Conservation (phyloP, 1,140 invertebrate species). For the Brachionus plicatilis region DNA sequence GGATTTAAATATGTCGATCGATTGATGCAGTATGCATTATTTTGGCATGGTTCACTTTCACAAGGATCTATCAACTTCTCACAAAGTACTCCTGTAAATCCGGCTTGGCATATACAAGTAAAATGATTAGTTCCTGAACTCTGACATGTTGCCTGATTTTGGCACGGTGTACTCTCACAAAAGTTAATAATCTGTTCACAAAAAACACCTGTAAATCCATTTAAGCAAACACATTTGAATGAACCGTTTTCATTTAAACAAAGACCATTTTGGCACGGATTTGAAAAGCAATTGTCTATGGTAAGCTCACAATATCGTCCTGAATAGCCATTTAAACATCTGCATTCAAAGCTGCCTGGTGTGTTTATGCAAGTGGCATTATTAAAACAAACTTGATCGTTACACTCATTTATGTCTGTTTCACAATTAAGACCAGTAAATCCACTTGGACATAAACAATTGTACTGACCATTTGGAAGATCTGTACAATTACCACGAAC, state of each 20-base stretch:
- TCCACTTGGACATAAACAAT: constrained; percentile 51
- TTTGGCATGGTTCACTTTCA: constrained; percentile 64
- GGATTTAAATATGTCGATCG: constrained; percentile 44
- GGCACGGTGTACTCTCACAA: constrained; percentile 64
- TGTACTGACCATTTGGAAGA: constrained; percentile 45
- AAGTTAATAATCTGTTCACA: background rate
- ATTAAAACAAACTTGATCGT: background rate
- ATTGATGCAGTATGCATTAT: constrained; percentile 58
- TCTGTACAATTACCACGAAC: constrained; percentile 77
- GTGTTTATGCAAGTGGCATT: constrained; percentile 41
- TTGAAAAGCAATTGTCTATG: constrained; percentile 48
- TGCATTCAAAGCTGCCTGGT: constrained; percentile 41
- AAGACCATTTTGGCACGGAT: constrained; percentile 43
- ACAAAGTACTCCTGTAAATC: constrained; percentile 62
- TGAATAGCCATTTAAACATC: constrained; percentile 41
- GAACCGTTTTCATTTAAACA: constrained; percentile 42
- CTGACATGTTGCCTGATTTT: constrained; percentile 77
- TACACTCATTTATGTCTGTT: constrained; percentile 39
- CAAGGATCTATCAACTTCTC: constrained; percentile 73
- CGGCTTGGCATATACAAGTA: constrained; percentile 39
- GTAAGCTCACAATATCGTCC: constrained; percentile 41
- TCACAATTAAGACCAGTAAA: constrained; percentile 45
- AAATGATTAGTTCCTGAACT: constrained; percentile 33
- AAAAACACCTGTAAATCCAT: background rate
- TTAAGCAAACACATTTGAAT: constrained; percentile 12